Evolutionary conservation across 2,113 vertebrate genomes (phyloP), one percentile per base, ranked within the genome.

Genomic region (Acanthochromis polyacanthus): DNA sequence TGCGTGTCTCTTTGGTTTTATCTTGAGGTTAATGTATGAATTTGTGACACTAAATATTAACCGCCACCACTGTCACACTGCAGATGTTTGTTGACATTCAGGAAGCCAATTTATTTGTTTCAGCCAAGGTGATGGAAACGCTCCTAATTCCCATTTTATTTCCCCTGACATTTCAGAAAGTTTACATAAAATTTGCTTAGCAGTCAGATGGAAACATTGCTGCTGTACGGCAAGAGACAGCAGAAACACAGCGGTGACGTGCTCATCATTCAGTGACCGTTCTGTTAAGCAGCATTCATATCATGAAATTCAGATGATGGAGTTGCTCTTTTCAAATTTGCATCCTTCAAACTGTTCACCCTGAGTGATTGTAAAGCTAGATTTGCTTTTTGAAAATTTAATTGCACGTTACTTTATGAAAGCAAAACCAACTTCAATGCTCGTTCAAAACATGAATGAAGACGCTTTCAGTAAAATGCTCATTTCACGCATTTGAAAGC

Each of bases 41-140:
- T 20, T 52, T 12, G 23, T 6, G 16, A 36, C 28, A 48, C 4
- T 55, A 73, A 84, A 60, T 28, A 43, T n/a, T 15, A 72, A 38
- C 50, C 68, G 36, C 25, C 48, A 45, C 12, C 9, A 43, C 0
- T 51, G 25, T 57, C 12, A 28, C 55, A n/a, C 50, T 55, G 45
- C 61, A 72, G 58, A 75, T 57, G 51, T 55, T 80, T 64, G 68
- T 83, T 85, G 81, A 91, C 85, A 86, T 83, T 88, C 77, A 75
- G 16, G 22, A 80, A 64, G 67, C 63, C 68, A 76, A 63, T 81
- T 85, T 85, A 83, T 81, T 82, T 22, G 1, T 61, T 75, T 78
- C 11, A 48, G 62, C 28, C 19, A 58, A 25, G n/a, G 30, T 62
- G 60, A 78, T 71, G 62, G 81, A 61, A 80, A 75, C 63, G 55